phyloP scores from a whole-genome alignment of 2,113 vertebrate genomes.

The Corydoras maculifer region DNA sequence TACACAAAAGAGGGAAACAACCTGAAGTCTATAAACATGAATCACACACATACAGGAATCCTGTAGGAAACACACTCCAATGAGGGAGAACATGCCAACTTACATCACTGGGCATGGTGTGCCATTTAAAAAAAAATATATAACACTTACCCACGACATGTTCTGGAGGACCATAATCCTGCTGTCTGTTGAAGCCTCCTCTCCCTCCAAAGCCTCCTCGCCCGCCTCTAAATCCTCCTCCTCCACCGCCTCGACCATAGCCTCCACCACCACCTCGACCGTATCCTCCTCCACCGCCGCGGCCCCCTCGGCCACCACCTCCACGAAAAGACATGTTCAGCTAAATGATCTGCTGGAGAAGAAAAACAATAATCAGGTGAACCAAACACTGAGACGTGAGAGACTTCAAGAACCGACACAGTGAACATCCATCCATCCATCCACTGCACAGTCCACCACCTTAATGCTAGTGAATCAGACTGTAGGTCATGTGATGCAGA shows the following conservation, averaged over 20 bases:
- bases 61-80: too few relatives aligned
- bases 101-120: too few relatives aligned
- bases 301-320: conserved; percentile 56
- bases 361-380: not conserved
- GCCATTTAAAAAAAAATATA: too few relatives aligned
- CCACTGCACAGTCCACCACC: too few relatives aligned
- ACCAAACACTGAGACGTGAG: not conserved
- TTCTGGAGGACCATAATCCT: conserved; percentile 92
- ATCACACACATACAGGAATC: too few relatives aligned
- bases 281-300: conserved; percentile 52
- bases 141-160: conserved; percentile 79
- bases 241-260: conserved; percentile 40
- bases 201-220: conserved; percentile 56
- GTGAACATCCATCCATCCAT: too few relatives aligned
- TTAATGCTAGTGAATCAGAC: too few relatives aligned
- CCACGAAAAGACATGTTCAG: conserved; percentile 83
- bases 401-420: too few relatives aligned
- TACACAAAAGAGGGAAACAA: too few relatives aligned
- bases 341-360: conserved; percentile 3
- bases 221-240: conserved; percentile 46
- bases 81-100: too few relatives aligned
- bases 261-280: conserved; percentile 51
- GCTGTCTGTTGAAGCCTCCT: conserved; percentile 80
- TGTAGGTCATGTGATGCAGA: too few relatives aligned
- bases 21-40: too few relatives aligned